These are phyloP conservation scores for Parochlus steinenii DNA, from an alignment of 2,888 invertebrate genomes.

Conservation along the genomic window DNA sequence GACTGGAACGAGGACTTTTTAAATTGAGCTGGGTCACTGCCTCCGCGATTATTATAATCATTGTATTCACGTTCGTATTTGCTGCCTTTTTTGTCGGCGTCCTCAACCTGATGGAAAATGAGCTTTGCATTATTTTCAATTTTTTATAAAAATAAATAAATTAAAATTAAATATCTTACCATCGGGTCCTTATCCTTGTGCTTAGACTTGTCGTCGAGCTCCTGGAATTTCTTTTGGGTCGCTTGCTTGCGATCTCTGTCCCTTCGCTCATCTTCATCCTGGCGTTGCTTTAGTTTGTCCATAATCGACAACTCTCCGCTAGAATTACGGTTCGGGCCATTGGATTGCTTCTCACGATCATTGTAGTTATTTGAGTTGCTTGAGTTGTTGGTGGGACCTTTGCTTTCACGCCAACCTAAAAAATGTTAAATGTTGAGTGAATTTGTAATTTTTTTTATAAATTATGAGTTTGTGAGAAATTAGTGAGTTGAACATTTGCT, in stretches of 20 bases:
- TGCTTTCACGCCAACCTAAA: conserved; percentile 14
- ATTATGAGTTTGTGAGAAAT: background rate
- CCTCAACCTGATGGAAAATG: no score
- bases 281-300: conserved; percentile 15
- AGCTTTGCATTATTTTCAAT: no score
- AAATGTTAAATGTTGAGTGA: conserved; percentile 1
- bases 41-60: conserved; percentile 20
- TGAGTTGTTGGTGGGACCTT: no score
- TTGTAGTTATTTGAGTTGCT: no score
- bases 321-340: conserved; percentile 1
- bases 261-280: conserved; percentile 15
- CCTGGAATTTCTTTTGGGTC: conserved; percentile 48
- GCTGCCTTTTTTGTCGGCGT: conserved; percentile 15
- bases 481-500: no score
- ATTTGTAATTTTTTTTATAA: background rate
- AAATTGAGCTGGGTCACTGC: conserved; percentile 21
- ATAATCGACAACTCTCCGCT: conserved; percentile 2
- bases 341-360: conserved; percentile 1
- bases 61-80: conserved; percentile 16
- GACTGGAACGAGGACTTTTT: conserved; percentile 42
- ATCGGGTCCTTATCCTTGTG: conserved; percentile 38
- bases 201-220: conserved; percentile 47
- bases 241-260: conserved; percentile 20
- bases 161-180: no score
- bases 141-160: no score